Evolutionary conservation across 2,888 invertebrate genomes (phyloP), one percentile per base, ranked within the genome.

Genomic region (Drosophila incognita): DNA sequence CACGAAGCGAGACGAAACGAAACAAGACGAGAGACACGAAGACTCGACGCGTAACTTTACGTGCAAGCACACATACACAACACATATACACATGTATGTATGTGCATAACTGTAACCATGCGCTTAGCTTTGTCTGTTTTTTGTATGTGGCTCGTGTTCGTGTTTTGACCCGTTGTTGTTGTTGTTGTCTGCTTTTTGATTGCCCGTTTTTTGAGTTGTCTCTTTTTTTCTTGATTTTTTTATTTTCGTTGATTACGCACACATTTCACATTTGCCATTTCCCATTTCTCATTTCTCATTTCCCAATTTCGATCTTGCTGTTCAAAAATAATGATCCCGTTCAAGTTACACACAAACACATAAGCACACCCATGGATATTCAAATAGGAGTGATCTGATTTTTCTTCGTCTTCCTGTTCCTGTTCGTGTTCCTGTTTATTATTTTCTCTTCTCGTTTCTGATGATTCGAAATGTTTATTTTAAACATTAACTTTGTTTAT

Each of bases 31-130:
- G n/a, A 15, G 56, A 40, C 56, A 21, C 27, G 33, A n/a, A 7
- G 56, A 68, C 52, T 49, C 61, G 57, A 52, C 68, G 56, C 60
- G 56, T 58, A 38, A 36, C n/a, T 61, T 27, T 49, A 29, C 65
- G 48, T 64, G 48, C 36, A 54, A 46, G 46, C 24, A 24, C 15
- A 46, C 7, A 15, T 4, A 24, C 3, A 46, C 7, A 27, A 24
- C 27, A 27, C 27, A 48, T 0, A 24, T 11, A 11, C 10, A 36
- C 11, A 33, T 24, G 6, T 35, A 24, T 21, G 46, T 24, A 15
- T 54, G 54, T 64, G 62, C 21, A 46, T 66, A 51, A 72, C 76
- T 76, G 72, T 66, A 72, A 76, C 64, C 33, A 31, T 63, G 52
- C 46, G 72, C 54, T 53, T 48, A 42, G 13, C 38, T 58, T 54